Evolutionary conservation across 1,140 invertebrate species (phyloP), one percentile per base, ranked within the genome.

Genomic region (Campodea augens): DNA sequence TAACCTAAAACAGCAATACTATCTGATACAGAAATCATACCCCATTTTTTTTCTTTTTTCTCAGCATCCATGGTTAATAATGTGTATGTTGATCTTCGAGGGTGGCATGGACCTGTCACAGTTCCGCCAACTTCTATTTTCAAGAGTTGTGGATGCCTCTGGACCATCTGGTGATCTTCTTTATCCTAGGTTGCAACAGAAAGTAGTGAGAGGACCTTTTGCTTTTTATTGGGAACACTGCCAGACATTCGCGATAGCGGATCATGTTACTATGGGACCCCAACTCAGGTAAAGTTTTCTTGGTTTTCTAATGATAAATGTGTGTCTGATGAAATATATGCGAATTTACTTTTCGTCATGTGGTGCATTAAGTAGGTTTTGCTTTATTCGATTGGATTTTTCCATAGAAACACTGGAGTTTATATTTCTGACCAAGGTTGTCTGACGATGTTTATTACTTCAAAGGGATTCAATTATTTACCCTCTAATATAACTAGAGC

Each of bases 161-260:
- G 61, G 60, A 38, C 54, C 60, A 5, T 46, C 56, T 4, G 63
- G 64, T 1, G 53, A 54, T 2, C 56, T 62, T 22, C 49, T 65
- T 7, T 71, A 67, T 50, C 68, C 69, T 3, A 57, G 68, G 13
- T 62, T 73, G 32, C 57, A 60, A 1, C 61, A 66, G 41, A 60
- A 59, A 45, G 54, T 69, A 2, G 52, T 61, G 2, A 49, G 54
- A 4, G 57, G 60, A 4, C 60, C 59, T 23, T 57, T 61, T 3
- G 69, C 67, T 7, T 62, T 63, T 43, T 62, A 59, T 23, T 74
- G 71, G 71, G 56, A 65, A 15, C 55, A 60, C 4, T 70, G 72
- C 52, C 41, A 57, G 1, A 48, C 60, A 21, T 73, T 73, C 51
- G 51, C 62, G 25, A 62, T 74, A 37, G 63, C 67, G 40, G 66